These are phyloP conservation scores for Aleiodes leptofemur DNA, from an alignment of 2,888 invertebrate species.

Conservation along the genomic window DNA sequence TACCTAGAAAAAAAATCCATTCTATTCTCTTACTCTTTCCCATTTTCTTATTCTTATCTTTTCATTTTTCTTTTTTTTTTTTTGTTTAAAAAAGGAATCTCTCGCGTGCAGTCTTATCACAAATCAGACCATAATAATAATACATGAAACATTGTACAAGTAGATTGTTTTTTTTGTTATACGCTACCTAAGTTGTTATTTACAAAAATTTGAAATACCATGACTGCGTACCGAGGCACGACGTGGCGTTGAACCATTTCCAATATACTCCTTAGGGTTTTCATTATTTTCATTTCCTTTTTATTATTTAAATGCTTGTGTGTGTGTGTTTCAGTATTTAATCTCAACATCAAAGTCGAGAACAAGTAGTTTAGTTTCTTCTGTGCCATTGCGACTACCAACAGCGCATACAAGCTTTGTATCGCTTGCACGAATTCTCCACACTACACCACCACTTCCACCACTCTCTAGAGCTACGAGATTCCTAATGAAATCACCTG, in stretches of 20 bases:
- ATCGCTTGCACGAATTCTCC: conserved; percentile 96
- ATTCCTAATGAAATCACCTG: conserved; percentile 94
- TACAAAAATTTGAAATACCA: conserved; percentile 62
- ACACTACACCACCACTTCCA: conserved; percentile 98
- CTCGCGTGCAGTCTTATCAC: conserved; percentile 72
- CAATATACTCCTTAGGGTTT: conserved; percentile 6
- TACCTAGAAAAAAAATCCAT: too few relatives aligned
- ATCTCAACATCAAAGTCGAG: conserved; percentile 95
- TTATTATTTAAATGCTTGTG: neutral
- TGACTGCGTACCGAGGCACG: conserved; percentile 44
- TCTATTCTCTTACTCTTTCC: too few relatives aligned
- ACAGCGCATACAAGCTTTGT: conserved; percentile 99
- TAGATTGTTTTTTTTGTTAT: conserved; percentile 64
- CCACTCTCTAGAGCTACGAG: conserved; percentile 95
- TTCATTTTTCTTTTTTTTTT: conserved; percentile 39
- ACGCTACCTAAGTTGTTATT: conserved; percentile 66
- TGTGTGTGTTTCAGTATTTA: conserved; percentile 62
- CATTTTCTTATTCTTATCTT: conserved; percentile 37
- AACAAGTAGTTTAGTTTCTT: conserved; percentile 98
- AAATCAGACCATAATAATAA: conserved; percentile 68
- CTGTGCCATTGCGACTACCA: conserved; percentile 98
- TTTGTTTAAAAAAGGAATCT: conserved; percentile 51
- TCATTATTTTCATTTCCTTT: neutral
- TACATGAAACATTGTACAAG: conserved; percentile 72
- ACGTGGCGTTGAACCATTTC: conserved; percentile 37